A percentile compares a stretch with the other conserved stretches of the same genome.
Evolutionary conservation across 92 coral and sea anemone genomes (phyloP).

Genomic region (Phenganax marumi): DNA sequence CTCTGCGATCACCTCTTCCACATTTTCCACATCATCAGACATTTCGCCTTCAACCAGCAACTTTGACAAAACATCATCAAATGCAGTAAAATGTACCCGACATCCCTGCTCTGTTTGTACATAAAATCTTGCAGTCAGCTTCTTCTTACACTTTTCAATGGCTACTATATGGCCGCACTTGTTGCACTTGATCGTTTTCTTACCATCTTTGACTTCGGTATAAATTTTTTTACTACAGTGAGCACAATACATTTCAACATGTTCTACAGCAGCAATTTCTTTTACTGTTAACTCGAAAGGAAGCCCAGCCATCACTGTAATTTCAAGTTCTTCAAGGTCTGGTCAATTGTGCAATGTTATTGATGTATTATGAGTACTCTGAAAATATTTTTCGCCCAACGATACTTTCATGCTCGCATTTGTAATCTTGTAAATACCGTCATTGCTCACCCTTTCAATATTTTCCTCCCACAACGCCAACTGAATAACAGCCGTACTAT

Average conservation of each 20-base stretch:
- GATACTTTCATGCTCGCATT: constrained; percentile 34
- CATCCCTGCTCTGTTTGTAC: constrained; percentile 2
- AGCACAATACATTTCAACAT: constrained; percentile 20
- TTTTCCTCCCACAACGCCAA: constrained; percentile 44
- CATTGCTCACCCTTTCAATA: constrained; percentile 37
- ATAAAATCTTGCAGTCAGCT: background rate
- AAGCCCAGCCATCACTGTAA: background rate
- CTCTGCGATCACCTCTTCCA: constrained; percentile 11
- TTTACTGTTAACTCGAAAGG: constrained; percentile 1
- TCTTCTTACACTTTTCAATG: background rate
- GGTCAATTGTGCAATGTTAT: constrained; percentile 12
- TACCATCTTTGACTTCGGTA: background rate
- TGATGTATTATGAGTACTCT: constrained; percentile 36
- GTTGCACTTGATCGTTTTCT: constrained; percentile 6
- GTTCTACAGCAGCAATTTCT: constrained; percentile 10
- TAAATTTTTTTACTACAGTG: constrained; percentile 7
- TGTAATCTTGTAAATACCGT: constrained; percentile 31
- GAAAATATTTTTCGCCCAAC: constrained; percentile 42
- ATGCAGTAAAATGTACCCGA: background rate
- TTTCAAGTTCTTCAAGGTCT: background rate
- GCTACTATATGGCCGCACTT: background rate
- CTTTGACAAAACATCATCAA: background rate
- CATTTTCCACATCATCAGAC: background rate
- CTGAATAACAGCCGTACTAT: constrained; percentile 35
- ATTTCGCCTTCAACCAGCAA: background rate